A percentile compares a stretch with the other conserved stretches of the same genome.
Conservation (phyloP, 2,113 vertebrate species). For the Alouatta palliata region DNA sequence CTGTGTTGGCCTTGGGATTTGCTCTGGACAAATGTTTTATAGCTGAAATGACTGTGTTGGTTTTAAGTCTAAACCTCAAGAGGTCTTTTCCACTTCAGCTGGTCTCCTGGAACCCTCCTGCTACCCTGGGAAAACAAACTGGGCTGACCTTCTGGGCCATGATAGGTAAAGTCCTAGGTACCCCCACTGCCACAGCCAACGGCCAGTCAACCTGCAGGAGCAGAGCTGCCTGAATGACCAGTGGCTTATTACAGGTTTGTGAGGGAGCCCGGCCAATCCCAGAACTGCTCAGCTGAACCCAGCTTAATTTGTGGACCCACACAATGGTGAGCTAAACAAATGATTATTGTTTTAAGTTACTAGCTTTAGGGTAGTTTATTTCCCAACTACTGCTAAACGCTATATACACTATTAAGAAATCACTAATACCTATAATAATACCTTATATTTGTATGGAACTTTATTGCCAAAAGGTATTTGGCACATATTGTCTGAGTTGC, state of each 20-base stretch:
- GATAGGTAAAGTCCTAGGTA: not conserved
- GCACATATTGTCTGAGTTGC: not conserved
- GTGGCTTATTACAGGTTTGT: fast-evolving
- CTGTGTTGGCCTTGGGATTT: not conserved
- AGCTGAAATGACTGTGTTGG: not conserved
- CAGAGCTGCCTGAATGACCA: not conserved
- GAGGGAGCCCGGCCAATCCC: not conserved
- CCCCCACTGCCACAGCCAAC: too few relatives aligned
- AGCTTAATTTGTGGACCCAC: not conserved
- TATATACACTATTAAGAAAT: not conserved
- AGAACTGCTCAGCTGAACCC: not conserved
- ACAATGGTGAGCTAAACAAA: not conserved
- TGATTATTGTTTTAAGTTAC: not conserved
- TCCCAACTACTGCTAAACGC: not conserved
- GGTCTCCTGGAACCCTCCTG: not conserved
- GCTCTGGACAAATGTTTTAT: not conserved
- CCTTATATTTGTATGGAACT: not conserved
- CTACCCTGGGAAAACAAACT: not conserved
- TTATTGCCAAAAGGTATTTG: not conserved
- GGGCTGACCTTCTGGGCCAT: not conserved
- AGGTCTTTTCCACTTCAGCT: not conserved
- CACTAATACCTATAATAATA: not conserved
- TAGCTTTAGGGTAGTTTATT: not conserved
- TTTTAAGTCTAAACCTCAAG: not conserved
- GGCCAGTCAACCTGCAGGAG: not conserved